Conservation (phyloP, 2,888 invertebrate genomes). For the Liodrosophila aerea region DNA sequence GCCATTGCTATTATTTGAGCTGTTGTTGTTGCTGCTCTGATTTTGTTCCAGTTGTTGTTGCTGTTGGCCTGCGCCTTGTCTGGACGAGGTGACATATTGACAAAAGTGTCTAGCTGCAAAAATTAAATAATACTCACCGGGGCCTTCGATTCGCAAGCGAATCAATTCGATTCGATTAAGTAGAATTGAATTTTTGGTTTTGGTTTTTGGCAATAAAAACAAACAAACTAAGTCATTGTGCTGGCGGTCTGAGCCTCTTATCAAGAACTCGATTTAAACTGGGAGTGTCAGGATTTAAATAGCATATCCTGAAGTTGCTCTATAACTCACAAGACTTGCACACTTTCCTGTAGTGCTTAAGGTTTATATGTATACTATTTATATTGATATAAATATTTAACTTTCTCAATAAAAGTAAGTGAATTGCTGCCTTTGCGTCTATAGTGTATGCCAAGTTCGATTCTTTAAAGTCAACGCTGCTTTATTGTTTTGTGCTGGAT, state of each 20-base stretch:
- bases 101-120: constrained; percentile 54
- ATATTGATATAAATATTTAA: too few species aligned
- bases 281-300: not conserved
- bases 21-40: constrained; percentile 6
- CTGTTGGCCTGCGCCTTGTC: constrained; percentile 12
- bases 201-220: constrained; percentile 47
- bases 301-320: not conserved
- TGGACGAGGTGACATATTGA: constrained; percentile 58
- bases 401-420: too few species aligned
- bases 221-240: constrained; percentile 38
- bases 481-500: constrained; percentile 14
- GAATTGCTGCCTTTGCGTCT: too few species aligned
- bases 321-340: too few species aligned
- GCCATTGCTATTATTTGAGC: constrained; percentile 10
- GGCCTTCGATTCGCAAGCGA: constrained; percentile 34
- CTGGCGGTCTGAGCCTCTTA: constrained; percentile 6
- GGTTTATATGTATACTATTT: too few species aligned
- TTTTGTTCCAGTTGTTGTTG: constrained; percentile 10
- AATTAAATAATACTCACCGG: constrained; percentile 57
- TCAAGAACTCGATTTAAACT: not conserved
- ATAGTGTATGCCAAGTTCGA: constrained; percentile 11
- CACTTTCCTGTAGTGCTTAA: too few species aligned
- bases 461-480: not conserved
- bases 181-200: constrained; percentile 62
- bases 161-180: constrained; percentile 45